These are phyloP conservation scores for Gambusia holbrooki DNA, from an alignment of 2,113 vertebrate species.

Conservation along the genomic window DNA sequence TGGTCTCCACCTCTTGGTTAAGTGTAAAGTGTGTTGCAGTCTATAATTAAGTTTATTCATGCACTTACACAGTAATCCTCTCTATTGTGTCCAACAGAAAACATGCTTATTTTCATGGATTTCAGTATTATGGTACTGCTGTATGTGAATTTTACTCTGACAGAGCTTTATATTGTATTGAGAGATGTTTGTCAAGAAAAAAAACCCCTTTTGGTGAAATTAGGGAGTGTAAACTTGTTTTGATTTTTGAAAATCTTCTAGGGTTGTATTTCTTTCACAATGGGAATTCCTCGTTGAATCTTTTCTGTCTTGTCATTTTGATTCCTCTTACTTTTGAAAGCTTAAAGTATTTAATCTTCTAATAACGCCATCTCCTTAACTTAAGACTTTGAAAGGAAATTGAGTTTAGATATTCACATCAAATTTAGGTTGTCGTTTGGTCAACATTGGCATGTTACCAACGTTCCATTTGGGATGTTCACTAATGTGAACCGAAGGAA, in stretches of 20 bases:
- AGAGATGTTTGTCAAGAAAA: neutral
- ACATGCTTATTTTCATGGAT: constrained; percentile 34
- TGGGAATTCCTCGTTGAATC: neutral
- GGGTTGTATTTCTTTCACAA: neutral
- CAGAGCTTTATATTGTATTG: neutral
- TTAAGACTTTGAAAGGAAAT: too few relatives aligned
- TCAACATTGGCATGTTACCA: too few relatives aligned
- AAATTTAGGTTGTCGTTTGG: too few relatives aligned
- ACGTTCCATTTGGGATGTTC: too few relatives aligned
- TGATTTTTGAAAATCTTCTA: neutral
- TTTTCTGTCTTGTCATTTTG: neutral
- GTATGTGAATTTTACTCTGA: neutral
- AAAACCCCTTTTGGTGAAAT: neutral
- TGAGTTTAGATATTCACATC: too few relatives aligned
- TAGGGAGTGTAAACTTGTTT: neutral
- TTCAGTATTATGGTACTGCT: constrained; percentile 5
- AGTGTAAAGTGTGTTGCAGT: constrained; percentile 3
- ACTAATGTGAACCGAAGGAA: too few relatives aligned
- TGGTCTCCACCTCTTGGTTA: neutral
- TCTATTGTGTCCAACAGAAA: constrained; percentile 14
- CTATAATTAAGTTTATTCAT: constrained; percentile 20
- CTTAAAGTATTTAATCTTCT: neutral
- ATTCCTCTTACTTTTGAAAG: neutral
- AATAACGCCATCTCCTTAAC: neutral
- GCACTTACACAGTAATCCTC: constrained; percentile 2